Conservation (phyloP, 2,797 vertebrate species). For the Spinus pinus region DNA sequence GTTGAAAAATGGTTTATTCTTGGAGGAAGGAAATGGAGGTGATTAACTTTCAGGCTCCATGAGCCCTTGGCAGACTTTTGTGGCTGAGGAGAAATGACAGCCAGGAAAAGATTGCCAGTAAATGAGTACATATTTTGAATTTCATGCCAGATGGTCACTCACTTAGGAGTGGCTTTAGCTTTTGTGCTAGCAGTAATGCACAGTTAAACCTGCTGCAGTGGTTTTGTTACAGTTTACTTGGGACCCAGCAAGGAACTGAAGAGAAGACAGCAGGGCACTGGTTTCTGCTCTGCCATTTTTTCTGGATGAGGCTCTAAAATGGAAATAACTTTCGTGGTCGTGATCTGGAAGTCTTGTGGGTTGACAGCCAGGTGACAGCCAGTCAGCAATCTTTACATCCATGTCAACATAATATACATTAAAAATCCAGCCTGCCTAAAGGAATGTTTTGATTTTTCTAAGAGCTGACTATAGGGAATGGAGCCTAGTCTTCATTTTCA, state of each 20-base stretch:
- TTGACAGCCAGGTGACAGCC: not conserved
- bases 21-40: not conserved
- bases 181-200: not conserved
- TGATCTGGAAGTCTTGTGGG: not conserved
- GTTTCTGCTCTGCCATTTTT: not conserved
- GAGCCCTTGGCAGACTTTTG: not conserved
- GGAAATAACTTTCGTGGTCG: not conserved
- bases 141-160: conserved; percentile 6
- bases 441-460: not conserved
- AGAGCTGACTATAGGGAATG: not conserved
- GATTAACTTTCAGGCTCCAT: not conserved
- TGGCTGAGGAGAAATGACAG: not conserved
- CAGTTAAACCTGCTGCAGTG: not conserved
- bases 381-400: not conserved
- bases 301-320: not conserved
- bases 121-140: not conserved
- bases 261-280: not conserved
- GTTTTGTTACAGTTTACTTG: not conserved
- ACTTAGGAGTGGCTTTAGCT: not conserved
- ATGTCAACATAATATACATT: not conserved
- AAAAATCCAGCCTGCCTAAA: not conserved
- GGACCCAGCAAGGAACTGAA: not conserved
- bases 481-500: not conserved
- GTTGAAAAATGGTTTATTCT: not conserved
- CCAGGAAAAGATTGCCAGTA: not conserved